These are phyloP conservation scores for Cassiopea xamachana DNA, from an alignment of 30 jellyfish, hydroid and myxozoan species.

Conservation along the genomic window DNA sequence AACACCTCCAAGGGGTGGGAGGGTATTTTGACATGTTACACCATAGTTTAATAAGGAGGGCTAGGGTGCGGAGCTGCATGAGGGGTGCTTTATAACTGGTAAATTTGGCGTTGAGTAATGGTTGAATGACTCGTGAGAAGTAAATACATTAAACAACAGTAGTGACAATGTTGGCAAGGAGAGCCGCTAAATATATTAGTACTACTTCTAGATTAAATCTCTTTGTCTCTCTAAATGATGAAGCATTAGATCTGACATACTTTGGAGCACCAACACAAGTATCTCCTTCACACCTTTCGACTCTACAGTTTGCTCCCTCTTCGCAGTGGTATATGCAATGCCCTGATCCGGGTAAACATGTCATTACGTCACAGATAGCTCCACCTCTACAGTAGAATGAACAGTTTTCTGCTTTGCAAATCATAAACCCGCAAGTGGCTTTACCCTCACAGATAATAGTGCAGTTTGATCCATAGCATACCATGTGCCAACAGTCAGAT, in stretches of 20 bases:
- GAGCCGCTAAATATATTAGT: neutral
- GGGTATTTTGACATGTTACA: no score
- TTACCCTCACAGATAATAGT: slow-evolving; percentile 26
- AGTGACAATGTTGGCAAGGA: neutral
- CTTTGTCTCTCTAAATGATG: neutral
- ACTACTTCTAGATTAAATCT: neutral
- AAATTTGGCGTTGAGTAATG: no score
- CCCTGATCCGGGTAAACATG: slow-evolving; percentile 46
- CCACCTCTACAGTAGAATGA: slow-evolving; percentile 41
- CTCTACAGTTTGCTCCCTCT: slow-evolving; percentile 46
- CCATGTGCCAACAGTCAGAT: slow-evolving; percentile 71
- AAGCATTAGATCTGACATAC: neutral
- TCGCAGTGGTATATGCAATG: slow-evolving; percentile 54
- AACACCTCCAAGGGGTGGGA: no score
- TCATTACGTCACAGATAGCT: slow-evolving; percentile 56
- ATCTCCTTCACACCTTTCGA: slow-evolving; percentile 37
- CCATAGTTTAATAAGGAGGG: no score
- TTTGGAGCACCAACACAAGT: slow-evolving; percentile 44
- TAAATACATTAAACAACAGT: neutral
- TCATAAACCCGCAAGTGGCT: slow-evolving; percentile 53
- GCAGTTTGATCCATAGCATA: slow-evolving; percentile 64
- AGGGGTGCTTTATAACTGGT: no score
- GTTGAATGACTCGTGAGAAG: no score
- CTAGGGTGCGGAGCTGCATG: no score
- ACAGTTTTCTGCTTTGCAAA: slow-evolving; percentile 51